These are phyloP conservation scores for Myotis daubentonii DNA, from an alignment of 2,797 vertebrate genomes.

Conservation along the genomic window DNA sequence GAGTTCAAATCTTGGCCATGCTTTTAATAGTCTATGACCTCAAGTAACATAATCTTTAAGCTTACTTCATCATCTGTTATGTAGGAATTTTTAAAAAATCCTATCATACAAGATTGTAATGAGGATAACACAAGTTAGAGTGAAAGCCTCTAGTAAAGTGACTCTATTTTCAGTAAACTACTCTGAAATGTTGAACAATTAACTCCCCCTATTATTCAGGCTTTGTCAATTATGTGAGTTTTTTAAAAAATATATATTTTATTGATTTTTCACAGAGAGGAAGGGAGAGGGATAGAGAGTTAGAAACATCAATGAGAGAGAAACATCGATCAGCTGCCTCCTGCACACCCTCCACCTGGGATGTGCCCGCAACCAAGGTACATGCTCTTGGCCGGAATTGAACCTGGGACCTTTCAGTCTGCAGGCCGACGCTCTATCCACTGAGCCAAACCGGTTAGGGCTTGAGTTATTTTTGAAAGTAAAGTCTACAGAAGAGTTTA, in stretches of 20 bases:
- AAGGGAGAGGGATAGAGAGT: too few species aligned
- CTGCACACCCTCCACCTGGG: too few species aligned
- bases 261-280: too few species aligned
- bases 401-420: too few species aligned
- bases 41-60: background rate
- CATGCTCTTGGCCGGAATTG: too few species aligned
- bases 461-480: background rate
- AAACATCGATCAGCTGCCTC: too few species aligned
- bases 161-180: background rate
- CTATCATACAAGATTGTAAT: background rate
- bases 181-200: conserved; percentile 21
- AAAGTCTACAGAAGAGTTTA: background rate
- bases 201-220: background rate
- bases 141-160: background rate
- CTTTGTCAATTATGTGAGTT: background rate
- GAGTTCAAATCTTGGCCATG: background rate
- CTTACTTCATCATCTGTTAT: background rate
- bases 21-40: background rate
- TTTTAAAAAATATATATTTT: too few species aligned
- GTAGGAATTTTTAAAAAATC: background rate
- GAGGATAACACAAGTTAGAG: conserved; percentile 32
- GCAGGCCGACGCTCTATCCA: too few species aligned
- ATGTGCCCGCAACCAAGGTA: too few species aligned
- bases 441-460: too few species aligned
- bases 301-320: too few species aligned